These are phyloP conservation scores for Kryptopterus vitreolus DNA, from an alignment of 2,797 vertebrate species.

Conservation along the genomic window DNA sequence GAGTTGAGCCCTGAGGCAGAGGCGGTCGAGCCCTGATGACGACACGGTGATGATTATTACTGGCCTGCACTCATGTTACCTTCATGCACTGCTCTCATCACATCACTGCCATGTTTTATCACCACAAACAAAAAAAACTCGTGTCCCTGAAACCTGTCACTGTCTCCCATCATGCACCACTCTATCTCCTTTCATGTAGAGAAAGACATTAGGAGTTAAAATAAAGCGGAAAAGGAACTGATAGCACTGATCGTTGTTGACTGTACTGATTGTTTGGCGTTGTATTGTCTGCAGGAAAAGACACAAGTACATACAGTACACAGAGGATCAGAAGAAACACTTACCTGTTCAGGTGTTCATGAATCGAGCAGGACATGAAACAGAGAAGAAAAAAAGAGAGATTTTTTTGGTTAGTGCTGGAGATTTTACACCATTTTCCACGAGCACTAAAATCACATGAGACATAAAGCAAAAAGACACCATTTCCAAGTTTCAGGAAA, in stretches of 20 bases:
- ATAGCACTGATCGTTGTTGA: no score
- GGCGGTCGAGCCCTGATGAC: neutral
- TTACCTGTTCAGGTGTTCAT: constrained; percentile 34
- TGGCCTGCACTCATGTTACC: neutral
- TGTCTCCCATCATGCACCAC: neutral
- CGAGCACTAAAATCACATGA: neutral
- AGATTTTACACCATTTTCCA: no score
- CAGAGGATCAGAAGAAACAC: neutral
- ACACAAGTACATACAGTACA: neutral
- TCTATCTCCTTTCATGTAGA: neutral
- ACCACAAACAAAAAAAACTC: neutral
- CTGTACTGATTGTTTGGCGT: no score
- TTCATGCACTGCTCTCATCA: neutral
- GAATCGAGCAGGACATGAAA: constrained; percentile 21
- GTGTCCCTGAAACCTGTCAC: neutral
- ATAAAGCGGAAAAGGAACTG: no score
- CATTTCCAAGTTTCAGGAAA: no score
- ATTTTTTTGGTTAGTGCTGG: neutral
- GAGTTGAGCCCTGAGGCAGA: neutral
- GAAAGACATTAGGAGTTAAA: neutral
- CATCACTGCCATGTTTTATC: neutral
- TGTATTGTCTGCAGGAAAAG: no score
- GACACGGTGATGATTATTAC: neutral
- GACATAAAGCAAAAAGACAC: neutral
- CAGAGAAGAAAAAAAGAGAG: constrained; percentile 27